Percentiles rank a stretch among this genome's conserved stretches.
Evolutionary conservation across 2,888 invertebrate species (phyloP).

Genomic region (Athalia cordata): DNA sequence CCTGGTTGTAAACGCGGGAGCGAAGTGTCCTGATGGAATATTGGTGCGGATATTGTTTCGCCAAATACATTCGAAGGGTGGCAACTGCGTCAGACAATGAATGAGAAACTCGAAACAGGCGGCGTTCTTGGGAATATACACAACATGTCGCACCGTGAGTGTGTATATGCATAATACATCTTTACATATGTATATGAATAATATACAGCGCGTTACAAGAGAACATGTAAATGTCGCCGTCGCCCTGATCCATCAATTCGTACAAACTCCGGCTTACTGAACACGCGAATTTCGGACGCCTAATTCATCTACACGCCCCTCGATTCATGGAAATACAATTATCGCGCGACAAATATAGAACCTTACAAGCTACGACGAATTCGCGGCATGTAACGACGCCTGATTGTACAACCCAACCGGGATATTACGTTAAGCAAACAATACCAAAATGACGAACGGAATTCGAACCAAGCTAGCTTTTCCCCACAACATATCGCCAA

Average conservation of each 20-base stretch:
- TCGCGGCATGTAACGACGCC: conserved; percentile 66
- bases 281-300: not conserved
- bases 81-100: conserved; percentile 4
- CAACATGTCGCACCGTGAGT: no score
- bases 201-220: not conserved
- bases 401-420: conserved; percentile 70
- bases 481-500: no score
- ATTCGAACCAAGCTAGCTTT: conserved; percentile 50
- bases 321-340: conserved; percentile 72
- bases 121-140: conserved; percentile 8
- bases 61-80: conserved; percentile 60
- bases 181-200: not conserved
- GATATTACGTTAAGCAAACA: conserved; percentile 73
- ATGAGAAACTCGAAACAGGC: conserved; percentile 15
- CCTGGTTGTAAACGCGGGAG: conserved; percentile 63
- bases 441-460: conserved; percentile 68
- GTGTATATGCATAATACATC: not conserved
- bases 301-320: conserved; percentile 44
- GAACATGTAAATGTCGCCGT: no score
- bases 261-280: not conserved
- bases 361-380: not conserved
- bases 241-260: no score
- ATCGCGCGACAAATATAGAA: conserved; percentile 54
- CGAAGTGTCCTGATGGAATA: conserved; percentile 68
- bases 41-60: conserved; percentile 72